Conservation (phyloP, 2,797 vertebrate genomes). For the Microctenopoma stevenorrisi region DNA sequence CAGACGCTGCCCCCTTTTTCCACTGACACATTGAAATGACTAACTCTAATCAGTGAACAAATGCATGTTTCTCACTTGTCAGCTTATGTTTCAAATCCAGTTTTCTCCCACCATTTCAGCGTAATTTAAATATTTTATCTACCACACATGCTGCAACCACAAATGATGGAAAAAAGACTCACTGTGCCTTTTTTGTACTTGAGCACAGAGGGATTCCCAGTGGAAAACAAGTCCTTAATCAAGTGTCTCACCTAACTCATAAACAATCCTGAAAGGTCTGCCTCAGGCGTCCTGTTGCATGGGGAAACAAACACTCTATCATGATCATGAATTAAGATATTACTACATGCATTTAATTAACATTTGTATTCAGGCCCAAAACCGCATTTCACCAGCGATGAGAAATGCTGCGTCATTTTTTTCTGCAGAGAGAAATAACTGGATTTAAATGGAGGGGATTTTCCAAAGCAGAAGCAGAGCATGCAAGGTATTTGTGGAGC, state of each 20-base stretch:
- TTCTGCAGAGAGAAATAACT: slow-evolving; percentile 23
- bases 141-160: slow-evolving; percentile 10
- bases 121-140: slow-evolving; percentile 53
- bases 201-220: slow-evolving; percentile 30
- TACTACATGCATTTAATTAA: slow-evolving; percentile 73
- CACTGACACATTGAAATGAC: slow-evolving; percentile 5
- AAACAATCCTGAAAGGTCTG: slow-evolving; percentile 70
- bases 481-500: slow-evolving; percentile 49
- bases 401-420: slow-evolving; percentile 38
- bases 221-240: slow-evolving; percentile 68
- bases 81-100: slow-evolving; percentile 11
- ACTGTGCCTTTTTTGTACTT: slow-evolving; percentile 39
- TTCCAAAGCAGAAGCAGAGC: slow-evolving; percentile 52
- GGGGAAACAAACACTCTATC: slow-evolving; percentile 75
- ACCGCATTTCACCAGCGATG: slow-evolving; percentile 63
- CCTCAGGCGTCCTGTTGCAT: slow-evolving; percentile 58
- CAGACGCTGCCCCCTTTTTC: slow-evolving; percentile 11
- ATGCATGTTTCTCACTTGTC: slow-evolving; percentile 18
- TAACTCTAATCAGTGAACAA: slow-evolving; percentile 7
- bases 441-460: slow-evolving; percentile 53
- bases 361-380: slow-evolving; percentile 63
- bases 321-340: slow-evolving; percentile 71
- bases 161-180: slow-evolving; percentile 42
- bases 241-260: slow-evolving; percentile 72
- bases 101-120: slow-evolving; percentile 37